A percentile compares a stretch with the other conserved stretches of the same genome.
Conservation (phyloP, 2,113 vertebrate genomes). For the Chionodraco myersi region DNA sequence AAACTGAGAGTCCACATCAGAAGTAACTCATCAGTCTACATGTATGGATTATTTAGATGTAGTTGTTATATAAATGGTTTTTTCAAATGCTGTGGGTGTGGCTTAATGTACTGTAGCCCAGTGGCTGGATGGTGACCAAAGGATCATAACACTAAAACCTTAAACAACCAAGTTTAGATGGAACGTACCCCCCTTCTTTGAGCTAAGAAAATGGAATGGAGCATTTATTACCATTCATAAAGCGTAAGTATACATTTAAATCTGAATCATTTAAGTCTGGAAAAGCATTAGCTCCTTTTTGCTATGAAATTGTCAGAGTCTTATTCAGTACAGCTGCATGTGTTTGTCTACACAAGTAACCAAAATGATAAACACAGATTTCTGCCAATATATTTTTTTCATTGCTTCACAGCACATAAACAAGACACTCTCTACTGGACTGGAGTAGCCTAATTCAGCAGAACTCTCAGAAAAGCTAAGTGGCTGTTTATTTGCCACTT, state of each 20-base stretch:
- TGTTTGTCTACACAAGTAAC: conserved; percentile 5
- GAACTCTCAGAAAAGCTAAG: conserved; percentile 10
- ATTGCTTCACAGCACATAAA: conserved; percentile 12
- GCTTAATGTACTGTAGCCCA: too few species aligned
- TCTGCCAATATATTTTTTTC: conserved; percentile 1
- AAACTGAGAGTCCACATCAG: too few species aligned
- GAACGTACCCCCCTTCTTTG: too few species aligned
- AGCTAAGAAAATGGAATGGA: not conserved
- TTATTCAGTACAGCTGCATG: conserved; percentile 29
- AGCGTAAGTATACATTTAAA: not conserved
- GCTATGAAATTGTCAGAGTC: not conserved
- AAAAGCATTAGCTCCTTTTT: not conserved
- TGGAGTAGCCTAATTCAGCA: conserved; percentile 21
- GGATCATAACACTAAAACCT: not conserved
- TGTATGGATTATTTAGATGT: too few species aligned
- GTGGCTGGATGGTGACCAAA: too few species aligned
- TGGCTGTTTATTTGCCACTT: conserved; percentile 19
- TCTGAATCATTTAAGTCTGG: not conserved
- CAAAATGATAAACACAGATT: conserved; percentile 11
- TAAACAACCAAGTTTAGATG: too few species aligned
- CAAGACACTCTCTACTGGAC: not conserved
- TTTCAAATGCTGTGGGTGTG: too few species aligned
- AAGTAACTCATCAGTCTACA: too few species aligned
- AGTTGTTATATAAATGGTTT: too few species aligned
- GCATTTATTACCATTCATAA: not conserved